phyloP scores from a whole-genome alignment of 2,797 vertebrate species.

The Malacoctenus gilli region DNA sequence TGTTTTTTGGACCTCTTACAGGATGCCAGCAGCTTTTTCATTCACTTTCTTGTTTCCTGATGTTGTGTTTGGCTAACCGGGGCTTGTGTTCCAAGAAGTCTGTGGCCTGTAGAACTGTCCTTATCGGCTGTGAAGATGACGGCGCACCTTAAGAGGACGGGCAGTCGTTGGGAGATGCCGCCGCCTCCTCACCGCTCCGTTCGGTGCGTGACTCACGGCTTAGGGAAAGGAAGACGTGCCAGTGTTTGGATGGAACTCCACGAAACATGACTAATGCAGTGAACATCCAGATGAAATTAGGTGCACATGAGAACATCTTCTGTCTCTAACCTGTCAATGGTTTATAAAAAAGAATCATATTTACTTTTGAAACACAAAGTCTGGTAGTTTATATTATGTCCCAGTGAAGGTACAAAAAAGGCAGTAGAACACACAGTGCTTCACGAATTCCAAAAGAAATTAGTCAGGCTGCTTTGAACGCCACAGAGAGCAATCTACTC shows the following conservation, averaged over 20 bases:
- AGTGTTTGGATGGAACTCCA: slow-evolving; percentile 58
- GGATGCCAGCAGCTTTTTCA: slow-evolving; percentile 20
- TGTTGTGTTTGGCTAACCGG: slow-evolving; percentile 50
- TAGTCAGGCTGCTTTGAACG: slow-evolving; percentile 2
- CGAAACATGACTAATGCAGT: slow-evolving; percentile 56
- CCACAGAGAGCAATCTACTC: slow-evolving; percentile 15
- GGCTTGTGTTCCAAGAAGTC: slow-evolving; percentile 14
- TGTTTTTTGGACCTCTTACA: slow-evolving; percentile 56
- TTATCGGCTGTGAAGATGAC: slow-evolving; percentile 34
- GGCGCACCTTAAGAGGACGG: slow-evolving; percentile 43
- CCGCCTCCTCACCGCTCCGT: slow-evolving; percentile 7
- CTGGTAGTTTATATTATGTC: too few species aligned
- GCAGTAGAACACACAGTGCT: too few species aligned
- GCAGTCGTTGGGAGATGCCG: slow-evolving; percentile 31
- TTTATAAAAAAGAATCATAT: too few species aligned
- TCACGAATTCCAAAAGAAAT: too few species aligned
- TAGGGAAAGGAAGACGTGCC: slow-evolving; percentile 2
- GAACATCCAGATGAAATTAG: slow-evolving; percentile 12
- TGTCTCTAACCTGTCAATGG: too few species aligned
- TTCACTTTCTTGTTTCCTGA: slow-evolving; percentile 36
- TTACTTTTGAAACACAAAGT: too few species aligned
- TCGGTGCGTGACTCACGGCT: slow-evolving; percentile 44
- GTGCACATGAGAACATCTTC: too few species aligned
- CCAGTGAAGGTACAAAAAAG: too few species aligned
- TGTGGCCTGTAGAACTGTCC: slow-evolving; percentile 21